phyloP scores from a whole-genome alignment of 2,113 vertebrate genomes.

The Hylia prasina region DNA sequence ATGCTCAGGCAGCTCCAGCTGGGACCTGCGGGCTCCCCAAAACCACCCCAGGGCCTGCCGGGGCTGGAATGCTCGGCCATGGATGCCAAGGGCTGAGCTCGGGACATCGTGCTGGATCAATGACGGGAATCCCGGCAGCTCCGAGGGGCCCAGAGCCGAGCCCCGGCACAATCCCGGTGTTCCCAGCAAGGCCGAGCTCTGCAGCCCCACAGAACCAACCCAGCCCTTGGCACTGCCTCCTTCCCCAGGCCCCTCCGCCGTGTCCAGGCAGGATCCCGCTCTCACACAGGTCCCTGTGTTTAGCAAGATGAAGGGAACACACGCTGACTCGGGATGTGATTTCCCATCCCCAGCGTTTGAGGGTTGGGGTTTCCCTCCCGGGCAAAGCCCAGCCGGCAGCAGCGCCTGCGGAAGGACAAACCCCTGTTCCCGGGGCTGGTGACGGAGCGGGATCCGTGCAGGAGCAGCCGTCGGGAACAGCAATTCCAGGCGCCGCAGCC shows the following conservation, averaged over 20 bases:
- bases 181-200: background rate
- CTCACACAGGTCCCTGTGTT: rapidly evolving
- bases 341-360: rapidly evolving
- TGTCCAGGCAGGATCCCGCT: rapidly evolving
- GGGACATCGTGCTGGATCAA: rapidly evolving
- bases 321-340: background rate
- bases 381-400: background rate
- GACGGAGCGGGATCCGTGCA: rapidly evolving
- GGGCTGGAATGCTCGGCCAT: rapidly evolving
- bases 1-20: background rate
- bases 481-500: background rate
- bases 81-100: background rate
- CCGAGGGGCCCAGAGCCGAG: background rate
- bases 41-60: background rate
- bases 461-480: background rate
- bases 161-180: rapidly evolving
- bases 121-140: rapidly evolving
- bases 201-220: background rate
- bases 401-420: background rate
- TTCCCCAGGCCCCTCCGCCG: background rate
- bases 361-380: background rate
- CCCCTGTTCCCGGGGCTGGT: rapidly evolving
- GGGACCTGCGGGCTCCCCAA: background rate
- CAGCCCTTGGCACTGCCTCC: background rate
- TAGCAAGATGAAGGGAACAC: background rate